Base-by-base conservation (phyloP, 2,888 invertebrate genomes). In the Lampropteryx suffumata region DNA sequence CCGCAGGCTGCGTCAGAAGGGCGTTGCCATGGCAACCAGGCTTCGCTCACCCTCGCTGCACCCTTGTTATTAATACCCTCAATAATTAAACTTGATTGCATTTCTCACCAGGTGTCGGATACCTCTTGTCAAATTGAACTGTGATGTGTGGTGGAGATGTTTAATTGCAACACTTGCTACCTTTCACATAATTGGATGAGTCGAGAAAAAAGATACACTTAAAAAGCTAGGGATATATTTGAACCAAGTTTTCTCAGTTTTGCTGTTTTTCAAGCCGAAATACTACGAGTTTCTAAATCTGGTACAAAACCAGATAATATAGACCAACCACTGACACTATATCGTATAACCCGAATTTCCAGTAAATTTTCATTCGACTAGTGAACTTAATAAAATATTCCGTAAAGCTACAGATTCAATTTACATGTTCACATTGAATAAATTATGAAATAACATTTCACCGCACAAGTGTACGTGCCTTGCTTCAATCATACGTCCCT, bases 41-140 rank as follows among this genome's bases (percentile, higher is more conserved):
- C 69, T 71, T 71, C 75, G 69, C 76, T 74, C 71, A 72, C 82
- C 84, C 86, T 72, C 70, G 77, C 76, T 84, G 84, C 86, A 86
- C 90, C 90, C 89, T 88, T 84, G 88, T 88, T 88, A 90, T 89
- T 89, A 90, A 90, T 90, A 88, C 88, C 82, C 77, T 80, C 81
- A 89, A 89, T 90, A 88, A 90, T 89, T 89, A 89, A 89, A 86
- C 87, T 85, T 89, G 88, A 90, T 90, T 90, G 89, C 87, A 85
- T 86, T 89, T 86, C 89, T 81, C 88, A 81, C 88, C 89, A 90
- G 89, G 89, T 90, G 89, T 79, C 82, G 69, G 86, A 82, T 86
- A 84, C 73, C 82, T 81, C 75, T 82, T 79, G 82, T 81, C 83
- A 79, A 76, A 79, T 60, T 55, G 56, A 54, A 58, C 57, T 50